These are phyloP conservation scores for Conus ventricosus DNA, from an alignment of 1,140 invertebrate species.

Conservation along the genomic window DNA sequence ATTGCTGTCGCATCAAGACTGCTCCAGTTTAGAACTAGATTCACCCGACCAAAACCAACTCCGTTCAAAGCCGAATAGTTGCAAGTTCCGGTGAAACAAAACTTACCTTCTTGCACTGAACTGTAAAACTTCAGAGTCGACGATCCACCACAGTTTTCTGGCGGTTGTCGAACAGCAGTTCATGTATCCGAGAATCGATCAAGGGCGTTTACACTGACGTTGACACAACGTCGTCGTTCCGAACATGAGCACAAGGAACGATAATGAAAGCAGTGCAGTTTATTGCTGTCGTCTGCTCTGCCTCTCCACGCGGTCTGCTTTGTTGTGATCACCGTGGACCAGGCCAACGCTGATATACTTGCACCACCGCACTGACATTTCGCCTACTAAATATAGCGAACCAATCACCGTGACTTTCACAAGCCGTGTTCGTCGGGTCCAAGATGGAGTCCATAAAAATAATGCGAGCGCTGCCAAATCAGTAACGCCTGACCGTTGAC, in stretches of 20 bases:
- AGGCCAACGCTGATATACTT: neutral
- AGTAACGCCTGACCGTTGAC: neutral
- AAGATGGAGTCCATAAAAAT: constrained; percentile 11
- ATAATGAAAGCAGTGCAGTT: neutral
- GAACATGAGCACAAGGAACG: neutral
- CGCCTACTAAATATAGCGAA: neutral
- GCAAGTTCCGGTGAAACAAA: neutral
- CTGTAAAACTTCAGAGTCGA: too few relatives aligned
- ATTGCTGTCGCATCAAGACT: neutral
- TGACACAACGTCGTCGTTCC: neutral
- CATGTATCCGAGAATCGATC: too few relatives aligned
- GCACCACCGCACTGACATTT: neutral
- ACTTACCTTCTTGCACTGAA: neutral
- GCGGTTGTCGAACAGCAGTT: too few relatives aligned
- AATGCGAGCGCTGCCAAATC: neutral
- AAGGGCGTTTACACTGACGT: constrained; percentile 1
- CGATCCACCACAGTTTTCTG: too few relatives aligned
- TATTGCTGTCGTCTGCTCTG: neutral
- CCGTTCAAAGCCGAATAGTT: neutral
- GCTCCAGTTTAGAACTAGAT: neutral
- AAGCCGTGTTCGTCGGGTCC: neutral
- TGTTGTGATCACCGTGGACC: neutral
- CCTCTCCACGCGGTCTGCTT: neutral
- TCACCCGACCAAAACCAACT: neutral
- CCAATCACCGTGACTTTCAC: neutral